Percentiles rank a stretch among this genome's conserved stretches.
phyloP scores from a whole-genome alignment of 2,888 invertebrate genomes.

The Drosophila paramelanica region DNA sequence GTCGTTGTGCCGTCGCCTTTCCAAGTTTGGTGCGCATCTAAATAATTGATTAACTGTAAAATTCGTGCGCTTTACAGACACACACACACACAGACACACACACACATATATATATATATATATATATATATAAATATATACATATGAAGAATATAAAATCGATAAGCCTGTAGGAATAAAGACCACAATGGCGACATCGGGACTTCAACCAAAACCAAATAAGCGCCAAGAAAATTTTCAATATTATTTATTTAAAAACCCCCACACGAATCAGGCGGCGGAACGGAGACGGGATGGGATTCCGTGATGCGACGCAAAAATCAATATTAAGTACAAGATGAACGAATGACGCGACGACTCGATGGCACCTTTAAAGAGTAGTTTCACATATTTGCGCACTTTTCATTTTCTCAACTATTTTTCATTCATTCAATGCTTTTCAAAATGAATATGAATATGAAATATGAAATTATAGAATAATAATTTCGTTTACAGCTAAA shows the following conservation, averaged over 20 bases:
- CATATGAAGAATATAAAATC: constrained; percentile 62
- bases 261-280: constrained; percentile 1
- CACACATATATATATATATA: constrained; percentile 21
- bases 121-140: constrained; percentile 24
- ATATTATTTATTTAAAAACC: constrained; percentile 73
- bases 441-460: no score
- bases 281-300: neutral
- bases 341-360: constrained; percentile 20
- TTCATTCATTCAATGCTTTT: neutral
- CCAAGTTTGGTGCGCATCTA: constrained; percentile 79
- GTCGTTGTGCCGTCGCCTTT: constrained; percentile 49
- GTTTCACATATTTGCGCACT: neutral
- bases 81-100: constrained; percentile 24
- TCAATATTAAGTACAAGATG: constrained; percentile 47
- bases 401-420: neutral
- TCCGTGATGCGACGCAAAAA: constrained; percentile 27
- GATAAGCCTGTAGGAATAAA: constrained; percentile 68
- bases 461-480: no score
- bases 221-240: constrained; percentile 51
- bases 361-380: constrained; percentile 31
- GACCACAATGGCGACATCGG: constrained; percentile 57
- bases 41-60: constrained; percentile 76
- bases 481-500: no score
- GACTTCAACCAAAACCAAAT: constrained; percentile 25
- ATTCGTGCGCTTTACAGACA: constrained; percentile 59